Percentiles rank a stretch among this genome's conserved stretches.
phyloP scores from a whole-genome alignment of 2,113 vertebrate species.

The Ursus arctos region DNA sequence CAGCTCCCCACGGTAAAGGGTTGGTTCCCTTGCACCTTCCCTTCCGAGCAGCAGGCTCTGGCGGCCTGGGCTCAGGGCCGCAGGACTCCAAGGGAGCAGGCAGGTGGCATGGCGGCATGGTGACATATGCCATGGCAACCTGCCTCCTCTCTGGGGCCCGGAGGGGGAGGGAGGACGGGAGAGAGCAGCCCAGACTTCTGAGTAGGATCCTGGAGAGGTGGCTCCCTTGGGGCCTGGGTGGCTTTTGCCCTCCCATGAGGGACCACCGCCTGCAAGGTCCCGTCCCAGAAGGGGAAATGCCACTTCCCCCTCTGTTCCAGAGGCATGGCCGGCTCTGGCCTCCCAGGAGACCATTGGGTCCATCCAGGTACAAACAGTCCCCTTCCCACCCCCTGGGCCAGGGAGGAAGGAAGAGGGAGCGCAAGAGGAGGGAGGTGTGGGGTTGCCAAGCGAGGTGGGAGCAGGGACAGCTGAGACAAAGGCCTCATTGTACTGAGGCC shows the following conservation, averaged over 20 bases:
- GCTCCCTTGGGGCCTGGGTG: conserved; percentile 28
- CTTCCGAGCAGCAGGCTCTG: conserved; percentile 27
- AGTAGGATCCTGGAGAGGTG: neutral
- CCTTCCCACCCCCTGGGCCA: neutral
- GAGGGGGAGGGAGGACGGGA: neutral
- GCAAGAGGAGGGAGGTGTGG: neutral
- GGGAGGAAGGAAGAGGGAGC: conserved; percentile 63
- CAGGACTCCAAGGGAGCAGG: conserved; percentile 34
- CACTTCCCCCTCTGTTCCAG: conserved; percentile 51
- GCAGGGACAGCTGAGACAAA: conserved; percentile 39
- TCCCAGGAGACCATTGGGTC: conserved; percentile 64
- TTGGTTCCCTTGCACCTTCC: conserved; percentile 40
- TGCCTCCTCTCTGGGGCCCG: conserved; percentile 25
- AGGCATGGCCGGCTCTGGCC: conserved; percentile 52
- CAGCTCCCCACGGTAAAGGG: neutral
- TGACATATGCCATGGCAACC: conserved; percentile 45
- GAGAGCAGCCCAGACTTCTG: neutral
- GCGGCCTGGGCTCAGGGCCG: conserved; percentile 52
- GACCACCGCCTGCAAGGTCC: neutral
- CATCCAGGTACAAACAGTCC: conserved; percentile 41
- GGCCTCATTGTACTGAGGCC: conserved; percentile 45
- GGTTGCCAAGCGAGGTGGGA: conserved; percentile 56
- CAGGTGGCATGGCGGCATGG: neutral
- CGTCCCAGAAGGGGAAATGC: conserved; percentile 71
- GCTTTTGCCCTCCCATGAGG: conserved; percentile 54